A percentile compares a stretch with the other conserved stretches of the same genome.
Evolutionary conservation across 2,113 vertebrate genomes (phyloP).

Genomic region (Perccottus glenii): DNA sequence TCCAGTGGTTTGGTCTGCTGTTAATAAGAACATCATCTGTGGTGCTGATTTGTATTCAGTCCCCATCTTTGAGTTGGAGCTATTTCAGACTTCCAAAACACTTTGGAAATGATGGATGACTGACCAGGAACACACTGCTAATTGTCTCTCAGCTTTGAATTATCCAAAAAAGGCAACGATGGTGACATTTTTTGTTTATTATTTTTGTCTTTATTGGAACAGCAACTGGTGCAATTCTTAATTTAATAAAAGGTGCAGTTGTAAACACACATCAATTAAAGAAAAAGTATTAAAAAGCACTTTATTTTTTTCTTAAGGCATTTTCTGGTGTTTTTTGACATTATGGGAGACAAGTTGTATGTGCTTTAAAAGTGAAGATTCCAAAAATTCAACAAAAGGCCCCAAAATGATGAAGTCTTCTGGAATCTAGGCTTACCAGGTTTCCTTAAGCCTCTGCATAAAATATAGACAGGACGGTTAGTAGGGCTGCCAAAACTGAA

Average conservation of each 20-base stretch:
- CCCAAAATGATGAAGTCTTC: too few species aligned
- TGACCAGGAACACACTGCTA: not conserved
- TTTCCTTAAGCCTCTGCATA: too few species aligned
- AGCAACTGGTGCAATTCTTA: conserved; percentile 8
- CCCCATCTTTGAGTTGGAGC: not conserved
- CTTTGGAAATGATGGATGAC: conserved; percentile 26
- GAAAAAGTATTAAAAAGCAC: too few species aligned
- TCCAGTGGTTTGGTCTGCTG: not conserved
- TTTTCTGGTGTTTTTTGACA: too few species aligned
- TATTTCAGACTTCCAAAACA: conserved; percentile 7
- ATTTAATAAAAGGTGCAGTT: not conserved
- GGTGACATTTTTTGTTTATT: not conserved
- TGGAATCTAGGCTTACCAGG: too few species aligned
- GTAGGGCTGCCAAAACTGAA: too few species aligned
- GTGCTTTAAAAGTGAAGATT: too few species aligned
- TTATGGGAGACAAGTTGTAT: too few species aligned
- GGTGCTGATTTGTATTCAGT: conserved; percentile 28
- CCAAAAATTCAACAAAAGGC: too few species aligned
- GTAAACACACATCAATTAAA: too few species aligned
- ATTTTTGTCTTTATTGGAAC: conserved; percentile 1
- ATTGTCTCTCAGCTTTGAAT: conserved; percentile 1
- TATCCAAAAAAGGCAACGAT: not conserved
- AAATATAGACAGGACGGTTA: too few species aligned
- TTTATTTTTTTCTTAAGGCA: too few species aligned
- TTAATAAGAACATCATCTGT: conserved; percentile 41